Evolutionary conservation across 2,888 invertebrate species (phyloP).

Genomic region (Apodemia duryi): DNA sequence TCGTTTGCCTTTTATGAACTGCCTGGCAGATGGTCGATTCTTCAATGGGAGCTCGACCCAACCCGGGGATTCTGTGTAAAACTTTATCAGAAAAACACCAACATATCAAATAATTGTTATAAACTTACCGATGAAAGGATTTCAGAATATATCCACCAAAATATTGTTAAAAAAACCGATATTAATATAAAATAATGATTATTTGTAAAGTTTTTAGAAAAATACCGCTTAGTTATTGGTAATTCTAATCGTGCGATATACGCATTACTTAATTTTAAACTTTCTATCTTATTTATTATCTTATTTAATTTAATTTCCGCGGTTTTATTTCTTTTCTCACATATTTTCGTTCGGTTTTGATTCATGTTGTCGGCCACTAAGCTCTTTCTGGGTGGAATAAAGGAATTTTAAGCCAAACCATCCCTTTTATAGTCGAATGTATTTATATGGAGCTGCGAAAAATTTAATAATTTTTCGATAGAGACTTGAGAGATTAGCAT

Average conservation of each 20-base stretch:
- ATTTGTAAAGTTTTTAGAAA: constrained; percentile 16
- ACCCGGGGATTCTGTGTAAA: too few relatives aligned
- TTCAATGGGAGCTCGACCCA: too few relatives aligned
- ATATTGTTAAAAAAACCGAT: constrained; percentile 17
- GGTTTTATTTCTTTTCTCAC: constrained; percentile 56
- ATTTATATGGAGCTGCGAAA: constrained; percentile 23
- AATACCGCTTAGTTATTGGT: constrained; percentile 25
- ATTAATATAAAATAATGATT: constrained; percentile 20
- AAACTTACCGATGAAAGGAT: constrained; percentile 24
- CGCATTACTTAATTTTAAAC: constrained; percentile 46
- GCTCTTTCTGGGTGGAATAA: constrained; percentile 36
- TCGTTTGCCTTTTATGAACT: too few relatives aligned
- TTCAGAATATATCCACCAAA: constrained; percentile 26
- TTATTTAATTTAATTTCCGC: constrained; percentile 58
- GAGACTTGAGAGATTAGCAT: background rate
- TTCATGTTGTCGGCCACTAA: constrained; percentile 45
- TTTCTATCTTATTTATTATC: constrained; percentile 56
- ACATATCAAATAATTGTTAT: background rate
- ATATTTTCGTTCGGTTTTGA: constrained; percentile 41
- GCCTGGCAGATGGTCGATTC: too few relatives aligned
- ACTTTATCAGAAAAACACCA: background rate
- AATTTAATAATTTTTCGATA: background rate
- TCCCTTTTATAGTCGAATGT: constrained; percentile 43
- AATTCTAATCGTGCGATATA: constrained; percentile 46
- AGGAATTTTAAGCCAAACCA: constrained; percentile 31